phyloP scores from a whole-genome alignment of 2,797 vertebrate species.

The Micromesistius poutassou region DNA sequence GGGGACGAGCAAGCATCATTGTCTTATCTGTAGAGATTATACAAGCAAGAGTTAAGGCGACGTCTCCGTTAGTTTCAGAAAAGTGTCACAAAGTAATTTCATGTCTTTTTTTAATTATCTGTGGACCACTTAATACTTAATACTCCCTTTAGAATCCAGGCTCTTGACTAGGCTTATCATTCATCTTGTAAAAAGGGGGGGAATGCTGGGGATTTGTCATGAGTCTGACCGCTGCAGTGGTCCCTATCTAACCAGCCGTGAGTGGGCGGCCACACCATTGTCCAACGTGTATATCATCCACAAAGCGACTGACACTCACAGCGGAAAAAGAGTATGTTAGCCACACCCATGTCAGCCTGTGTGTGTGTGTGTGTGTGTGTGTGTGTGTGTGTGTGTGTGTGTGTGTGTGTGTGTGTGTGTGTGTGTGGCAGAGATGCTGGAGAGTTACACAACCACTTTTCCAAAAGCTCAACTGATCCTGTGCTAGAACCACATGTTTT shows the following conservation, averaged over 20 bases:
- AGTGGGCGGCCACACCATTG: background rate
- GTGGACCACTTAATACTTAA: constrained; percentile 48
- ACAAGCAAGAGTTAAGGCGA: constrained; percentile 83
- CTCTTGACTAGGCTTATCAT: constrained; percentile 59
- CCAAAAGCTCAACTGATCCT: constrained; percentile 8
- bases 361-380: constrained; percentile 5
- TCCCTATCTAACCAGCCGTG: background rate
- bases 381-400: constrained; percentile 1
- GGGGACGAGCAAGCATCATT: constrained; percentile 67
- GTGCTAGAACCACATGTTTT: constrained; percentile 1
- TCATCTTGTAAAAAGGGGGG: constrained; percentile 42
- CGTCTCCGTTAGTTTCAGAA: constrained; percentile 72
- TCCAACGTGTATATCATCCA: constrained; percentile 5
- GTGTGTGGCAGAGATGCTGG: background rate
- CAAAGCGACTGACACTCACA: background rate
- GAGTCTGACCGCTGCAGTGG: constrained; percentile 4
- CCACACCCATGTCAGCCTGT: background rate
- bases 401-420: background rate
- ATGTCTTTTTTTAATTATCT: constrained; percentile 49
- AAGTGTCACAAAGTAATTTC: constrained; percentile 65
- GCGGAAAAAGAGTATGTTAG: background rate
- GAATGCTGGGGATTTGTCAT: constrained; percentile 50
- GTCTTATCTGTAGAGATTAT: constrained; percentile 73
- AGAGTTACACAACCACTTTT: constrained; percentile 2
- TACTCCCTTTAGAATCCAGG: constrained; percentile 76